Base-by-base conservation (phyloP, 2,797 vertebrate genomes). In the Urophycis tenuis region DNA sequence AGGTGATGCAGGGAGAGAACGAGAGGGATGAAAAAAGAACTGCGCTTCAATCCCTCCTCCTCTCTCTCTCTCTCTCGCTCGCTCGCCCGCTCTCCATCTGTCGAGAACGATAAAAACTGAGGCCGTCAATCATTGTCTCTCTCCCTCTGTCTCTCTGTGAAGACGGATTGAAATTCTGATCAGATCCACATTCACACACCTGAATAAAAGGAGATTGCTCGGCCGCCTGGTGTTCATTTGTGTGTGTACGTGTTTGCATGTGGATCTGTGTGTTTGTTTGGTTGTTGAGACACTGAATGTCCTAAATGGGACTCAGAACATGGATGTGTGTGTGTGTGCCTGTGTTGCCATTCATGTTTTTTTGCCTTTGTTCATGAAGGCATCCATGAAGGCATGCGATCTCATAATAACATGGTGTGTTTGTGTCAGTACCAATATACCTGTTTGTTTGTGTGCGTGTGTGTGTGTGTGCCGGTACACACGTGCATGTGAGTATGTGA, bases 141-240 rank as follows among this genome's bases (percentile, higher is more conserved):
- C 41, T 75, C 17, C 30, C 69, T 33, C 69, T 31, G 31, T 71
- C 69, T 31, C 1, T 31, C 31, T 71, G 17, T 1, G 5, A 73
- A 78, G 75, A 31, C 11, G 17, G 71, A 84, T 78, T 81, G 33
- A 81, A 86, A 85, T 84, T 87, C 84, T 70, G 83, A 88, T 78
- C 83, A 83, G 74, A 82, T 78, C 67, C 75, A 39, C 22, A 79
- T 81, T 79, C 78, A 75, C 77, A 79, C 64, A 79, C 72, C 79
- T 81, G 77, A 75, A 83, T 75, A 36, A 73, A 84, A 79, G 17
- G 1, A 77, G 1, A 8, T 12, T 71, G 64, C n/a, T 25, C 5
- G 73, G 71, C 25, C 19, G 60, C 30, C 64, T 3, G 30, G 36
- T 71, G n/a, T 71, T 71, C 74, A 36, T 78, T 14, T 80, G 64